A percentile compares a stretch with the other conserved stretches of the same genome.
These are phyloP conservation scores for Muntiacus reevesi DNA, from an alignment of 2,113 vertebrate genomes.

Conservation along the genomic window DNA sequence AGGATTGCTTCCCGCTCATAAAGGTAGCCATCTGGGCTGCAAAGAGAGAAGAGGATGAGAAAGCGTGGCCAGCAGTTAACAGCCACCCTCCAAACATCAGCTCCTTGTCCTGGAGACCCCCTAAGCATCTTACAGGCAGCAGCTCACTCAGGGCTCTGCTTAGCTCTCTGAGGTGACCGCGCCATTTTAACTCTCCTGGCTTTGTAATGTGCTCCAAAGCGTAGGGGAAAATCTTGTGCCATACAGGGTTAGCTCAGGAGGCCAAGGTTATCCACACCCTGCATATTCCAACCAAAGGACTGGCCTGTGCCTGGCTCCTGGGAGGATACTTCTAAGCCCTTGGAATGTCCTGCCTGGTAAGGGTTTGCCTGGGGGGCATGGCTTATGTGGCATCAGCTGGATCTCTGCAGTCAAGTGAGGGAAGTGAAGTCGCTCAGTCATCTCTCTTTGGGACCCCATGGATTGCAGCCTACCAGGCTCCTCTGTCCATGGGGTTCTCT, in stretches of 20 bases:
- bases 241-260: not conserved
- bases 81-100: rapidly evolving
- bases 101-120: not conserved
- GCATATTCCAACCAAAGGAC: too few relatives aligned
- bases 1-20: conserved; percentile 94
- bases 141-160: not conserved
- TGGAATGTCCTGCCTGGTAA: not conserved
- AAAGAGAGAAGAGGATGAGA: not conserved
- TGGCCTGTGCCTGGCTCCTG: not conserved
- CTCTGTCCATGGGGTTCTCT: not conserved
- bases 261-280: not conserved
- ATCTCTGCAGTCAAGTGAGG: not conserved
- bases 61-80: not conserved
- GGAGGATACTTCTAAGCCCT: not conserved
- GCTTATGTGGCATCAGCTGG: not conserved
- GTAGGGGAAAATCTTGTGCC: not conserved
- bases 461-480: not conserved
- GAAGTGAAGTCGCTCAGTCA: not conserved
- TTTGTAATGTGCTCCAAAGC: rapidly evolving
- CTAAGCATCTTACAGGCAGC: rapidly evolving
- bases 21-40: conserved; percentile 89
- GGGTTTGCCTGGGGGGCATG: not conserved
- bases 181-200: not conserved
- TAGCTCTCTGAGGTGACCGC: not conserved
- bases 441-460: not conserved